Percentiles rank a stretch among this genome's conserved stretches.
These are phyloP conservation scores for Trichosurus vulpecula DNA, from an alignment of 2,797 vertebrate species.

Conservation along the genomic window DNA sequence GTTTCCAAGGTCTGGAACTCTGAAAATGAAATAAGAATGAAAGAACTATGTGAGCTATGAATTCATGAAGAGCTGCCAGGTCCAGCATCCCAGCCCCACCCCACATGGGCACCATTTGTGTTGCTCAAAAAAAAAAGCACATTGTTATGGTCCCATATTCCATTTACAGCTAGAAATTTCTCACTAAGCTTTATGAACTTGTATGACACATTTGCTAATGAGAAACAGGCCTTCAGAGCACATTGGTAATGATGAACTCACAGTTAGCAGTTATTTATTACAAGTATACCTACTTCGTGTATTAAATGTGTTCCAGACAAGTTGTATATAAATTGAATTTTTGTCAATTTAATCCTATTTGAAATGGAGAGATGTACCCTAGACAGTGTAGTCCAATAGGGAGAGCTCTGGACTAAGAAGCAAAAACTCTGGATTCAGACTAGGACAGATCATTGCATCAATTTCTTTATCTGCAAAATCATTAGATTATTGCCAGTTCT, in stretches of 20 bases:
- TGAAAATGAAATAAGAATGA: conserved; percentile 5
- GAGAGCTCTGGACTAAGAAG: not conserved
- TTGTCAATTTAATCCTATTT: conserved; percentile 15
- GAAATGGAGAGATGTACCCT: not conserved
- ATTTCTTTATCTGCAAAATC: not conserved
- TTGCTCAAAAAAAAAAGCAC: not conserved
- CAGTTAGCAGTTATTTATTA: conserved; percentile 26
- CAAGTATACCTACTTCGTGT: conserved; percentile 30
- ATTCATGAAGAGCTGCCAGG: conserved; percentile 6
- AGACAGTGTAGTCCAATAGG: not conserved
- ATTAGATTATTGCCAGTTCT: not conserved
- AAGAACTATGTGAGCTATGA: not conserved
- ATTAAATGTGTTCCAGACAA: conserved; percentile 55
- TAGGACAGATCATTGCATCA: not conserved
- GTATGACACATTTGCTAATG: conserved; percentile 48
- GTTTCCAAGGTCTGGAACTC: conserved; percentile 6
- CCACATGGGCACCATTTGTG: not conserved
- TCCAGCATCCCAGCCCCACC: not conserved
- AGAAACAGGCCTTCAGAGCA: conserved; percentile 49
- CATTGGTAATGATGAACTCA: conserved; percentile 46
- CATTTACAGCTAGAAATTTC: not conserved
- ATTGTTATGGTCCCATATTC: not conserved
- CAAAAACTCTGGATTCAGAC: not conserved
- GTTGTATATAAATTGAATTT: conserved; percentile 9
- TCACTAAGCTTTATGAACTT: conserved; percentile 16